phyloP scores from a whole-genome alignment of 1,140 invertebrate genomes.

The Penaeus vannamei region DNA sequence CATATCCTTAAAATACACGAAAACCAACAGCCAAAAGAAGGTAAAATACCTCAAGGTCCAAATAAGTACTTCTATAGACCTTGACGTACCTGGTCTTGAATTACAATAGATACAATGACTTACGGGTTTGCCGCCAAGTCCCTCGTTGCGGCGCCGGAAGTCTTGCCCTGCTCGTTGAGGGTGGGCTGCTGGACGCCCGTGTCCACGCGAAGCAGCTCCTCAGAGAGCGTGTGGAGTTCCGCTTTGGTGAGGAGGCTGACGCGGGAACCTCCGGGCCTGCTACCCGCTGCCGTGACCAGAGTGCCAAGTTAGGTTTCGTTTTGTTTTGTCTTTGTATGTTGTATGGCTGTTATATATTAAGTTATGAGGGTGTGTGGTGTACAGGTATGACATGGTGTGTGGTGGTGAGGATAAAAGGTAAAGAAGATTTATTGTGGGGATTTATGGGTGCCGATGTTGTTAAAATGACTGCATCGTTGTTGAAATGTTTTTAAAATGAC shows the following conservation, averaged over 20 bases:
- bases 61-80: no score
- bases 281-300: neutral
- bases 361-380: no score
- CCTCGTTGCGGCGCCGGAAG: constrained; percentile 10
- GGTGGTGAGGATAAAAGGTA: no score
- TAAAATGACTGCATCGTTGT: no score
- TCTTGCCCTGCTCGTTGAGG: constrained; percentile 45
- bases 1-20: neutral
- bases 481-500: no score
- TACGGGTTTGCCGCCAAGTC: constrained; percentile 50
- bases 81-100: neutral
- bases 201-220: constrained; percentile 51
- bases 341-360: no score
- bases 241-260: neutral
- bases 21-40: neutral
- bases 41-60: no score
- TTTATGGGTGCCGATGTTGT: no score
- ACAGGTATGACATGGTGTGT: no score
- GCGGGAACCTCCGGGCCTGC: neutral
- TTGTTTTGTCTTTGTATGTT: no score
- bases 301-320: neutral
- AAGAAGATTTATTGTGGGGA: no score
- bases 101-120: neutral
- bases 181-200: constrained; percentile 1
- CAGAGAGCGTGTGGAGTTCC: constrained; percentile 39